Evolutionary conservation across 2,113 vertebrate species (phyloP).

Genomic region (Bubalus kerabau): DNA sequence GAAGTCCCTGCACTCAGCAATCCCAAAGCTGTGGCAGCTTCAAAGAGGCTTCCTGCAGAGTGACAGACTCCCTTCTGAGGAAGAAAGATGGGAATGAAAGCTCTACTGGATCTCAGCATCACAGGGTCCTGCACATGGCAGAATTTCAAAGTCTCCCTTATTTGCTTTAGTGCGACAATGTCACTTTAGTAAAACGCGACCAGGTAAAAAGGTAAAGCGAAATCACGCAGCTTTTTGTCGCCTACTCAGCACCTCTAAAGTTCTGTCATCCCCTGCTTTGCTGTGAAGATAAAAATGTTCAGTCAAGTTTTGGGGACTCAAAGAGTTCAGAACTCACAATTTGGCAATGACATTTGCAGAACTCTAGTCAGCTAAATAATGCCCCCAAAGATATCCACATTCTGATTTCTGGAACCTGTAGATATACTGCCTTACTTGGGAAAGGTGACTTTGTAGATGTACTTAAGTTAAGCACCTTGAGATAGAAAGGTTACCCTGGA

Average conservation of each 20-base stretch:
- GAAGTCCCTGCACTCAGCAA: conserved; percentile 48
- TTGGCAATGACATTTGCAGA: not conserved
- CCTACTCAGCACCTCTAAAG: not conserved
- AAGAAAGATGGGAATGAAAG: conserved; percentile 4
- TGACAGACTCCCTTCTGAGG: conserved; percentile 41
- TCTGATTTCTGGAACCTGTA: not conserved
- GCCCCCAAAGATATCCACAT: not conserved
- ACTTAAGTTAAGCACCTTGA: not conserved
- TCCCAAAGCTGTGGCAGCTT: conserved; percentile 32
- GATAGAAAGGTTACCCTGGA: not conserved
- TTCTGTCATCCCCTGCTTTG: not conserved
- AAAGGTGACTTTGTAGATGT: not conserved
- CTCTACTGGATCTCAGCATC: not conserved
- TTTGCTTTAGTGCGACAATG: not conserved
- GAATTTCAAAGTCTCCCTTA: conserved; percentile 38
- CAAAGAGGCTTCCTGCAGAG: conserved; percentile 53
- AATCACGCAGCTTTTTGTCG: conserved; percentile 7
- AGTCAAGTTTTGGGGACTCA: not conserved
- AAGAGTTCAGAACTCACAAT: not conserved
- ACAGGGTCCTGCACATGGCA: not conserved
- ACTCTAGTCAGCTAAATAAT: not conserved
- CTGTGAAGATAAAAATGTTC: not conserved
- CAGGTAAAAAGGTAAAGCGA: not conserved
- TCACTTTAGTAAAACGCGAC: conserved; percentile 24
- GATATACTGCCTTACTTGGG: not conserved